A percentile compares a stretch with the other conserved stretches of the same genome.
phyloP scores from a whole-genome alignment of 23 tunicate species.

The Trididemnum nubilum region DNA sequence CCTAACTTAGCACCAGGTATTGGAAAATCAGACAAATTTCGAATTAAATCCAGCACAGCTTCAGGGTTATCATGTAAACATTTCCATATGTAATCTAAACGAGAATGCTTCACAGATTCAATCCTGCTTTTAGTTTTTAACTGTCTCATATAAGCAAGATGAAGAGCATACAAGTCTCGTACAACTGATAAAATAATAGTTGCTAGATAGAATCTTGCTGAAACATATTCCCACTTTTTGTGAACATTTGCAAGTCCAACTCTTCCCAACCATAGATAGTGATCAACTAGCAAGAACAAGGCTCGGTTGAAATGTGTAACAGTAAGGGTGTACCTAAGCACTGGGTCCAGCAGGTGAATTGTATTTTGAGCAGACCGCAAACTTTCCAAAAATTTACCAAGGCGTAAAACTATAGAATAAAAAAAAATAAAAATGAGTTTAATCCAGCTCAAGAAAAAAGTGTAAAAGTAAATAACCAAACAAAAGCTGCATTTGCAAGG shows the following conservation, averaged over 20 bases:
- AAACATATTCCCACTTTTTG: slow-evolving; percentile 61
- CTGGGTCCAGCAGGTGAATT: slow-evolving; percentile 53
- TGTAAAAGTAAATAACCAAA: too few species aligned
- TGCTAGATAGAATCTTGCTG: slow-evolving; percentile 57
- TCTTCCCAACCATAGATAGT: slow-evolving; percentile 89
- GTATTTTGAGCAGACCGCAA: slow-evolving; percentile 61
- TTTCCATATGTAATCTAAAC: neutral
- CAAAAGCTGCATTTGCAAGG: too few species aligned
- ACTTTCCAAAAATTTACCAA: slow-evolving; percentile 69
- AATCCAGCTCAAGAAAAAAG: too few species aligned
- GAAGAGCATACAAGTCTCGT: slow-evolving; percentile 61
- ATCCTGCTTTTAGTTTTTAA: neutral
- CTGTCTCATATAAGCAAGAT: slow-evolving; percentile 13
- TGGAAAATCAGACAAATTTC: slow-evolving; percentile 75
- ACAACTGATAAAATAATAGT: slow-evolving; percentile 54
- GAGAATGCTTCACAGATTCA: neutral
- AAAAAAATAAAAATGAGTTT: neutral
- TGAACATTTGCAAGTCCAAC: slow-evolving; percentile 64
- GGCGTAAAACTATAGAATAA: slow-evolving; percentile 60
- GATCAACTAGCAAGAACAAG: slow-evolving; percentile 56
- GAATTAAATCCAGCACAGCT: slow-evolving; percentile 63
- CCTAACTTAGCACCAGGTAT: slow-evolving; percentile 81
- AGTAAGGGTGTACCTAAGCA: slow-evolving; percentile 59
- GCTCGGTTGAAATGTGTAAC: slow-evolving; percentile 66
- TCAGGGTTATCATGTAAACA: slow-evolving; percentile 36